A percentile compares a stretch with the other conserved stretches of the same genome.
Conservation (phyloP, 2,888 invertebrate genomes). For the Sphinx pinastri region DNA sequence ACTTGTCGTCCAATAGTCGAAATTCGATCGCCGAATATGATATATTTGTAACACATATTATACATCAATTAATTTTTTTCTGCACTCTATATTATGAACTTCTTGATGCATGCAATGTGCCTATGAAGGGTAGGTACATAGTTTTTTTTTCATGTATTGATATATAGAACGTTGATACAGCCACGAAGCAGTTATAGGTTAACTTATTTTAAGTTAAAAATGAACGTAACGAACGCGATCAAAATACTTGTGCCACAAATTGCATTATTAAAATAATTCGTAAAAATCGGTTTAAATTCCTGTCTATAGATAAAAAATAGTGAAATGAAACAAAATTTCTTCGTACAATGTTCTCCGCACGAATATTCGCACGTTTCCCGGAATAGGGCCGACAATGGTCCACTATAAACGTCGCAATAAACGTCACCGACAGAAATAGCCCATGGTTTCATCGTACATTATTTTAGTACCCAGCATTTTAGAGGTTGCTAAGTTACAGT, state of each 20-base stretch:
- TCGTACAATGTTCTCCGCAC: neutral
- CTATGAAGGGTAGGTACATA: no score
- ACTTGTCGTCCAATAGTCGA: no score
- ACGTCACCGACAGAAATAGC: slow-evolving; percentile 21
- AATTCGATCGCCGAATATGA: no score
- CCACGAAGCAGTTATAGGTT: no score
- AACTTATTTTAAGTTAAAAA: neutral
- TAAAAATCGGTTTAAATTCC: no score
- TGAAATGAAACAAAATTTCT: neutral
- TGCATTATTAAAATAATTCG: no score
- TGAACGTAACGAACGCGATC: neutral
- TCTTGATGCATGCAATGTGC: no score
- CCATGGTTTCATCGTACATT: slow-evolving; percentile 12
- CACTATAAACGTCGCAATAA: slow-evolving; percentile 16
- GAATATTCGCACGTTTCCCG: slow-evolving; percentile 12
- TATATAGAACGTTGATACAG: no score
- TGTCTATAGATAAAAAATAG: neutral
- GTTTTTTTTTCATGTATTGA: no score
- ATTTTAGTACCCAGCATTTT: neutral
- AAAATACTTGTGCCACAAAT: neutral
- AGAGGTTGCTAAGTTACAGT: neutral
- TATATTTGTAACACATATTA: no score
- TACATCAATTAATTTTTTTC: no score
- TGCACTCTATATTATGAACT: no score
- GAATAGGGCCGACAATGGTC: slow-evolving; percentile 18